Conservation (phyloP, 2,797 vertebrate species). For the Lagodon rhomboides region DNA sequence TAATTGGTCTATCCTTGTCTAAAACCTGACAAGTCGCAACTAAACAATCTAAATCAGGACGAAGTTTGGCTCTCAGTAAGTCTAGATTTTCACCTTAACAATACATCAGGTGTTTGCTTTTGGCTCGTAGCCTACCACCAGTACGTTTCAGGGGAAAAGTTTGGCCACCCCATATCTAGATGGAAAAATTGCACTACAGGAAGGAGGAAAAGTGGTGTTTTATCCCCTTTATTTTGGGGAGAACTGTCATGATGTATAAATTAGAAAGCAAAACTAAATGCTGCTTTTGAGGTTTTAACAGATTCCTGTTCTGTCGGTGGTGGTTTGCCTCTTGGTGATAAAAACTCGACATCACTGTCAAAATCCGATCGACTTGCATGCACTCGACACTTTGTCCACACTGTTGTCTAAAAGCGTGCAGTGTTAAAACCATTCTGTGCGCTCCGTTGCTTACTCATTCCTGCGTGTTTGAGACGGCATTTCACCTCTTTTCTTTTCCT, state of each 20-base stretch:
- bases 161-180: no score
- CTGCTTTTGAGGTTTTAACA: neutral
- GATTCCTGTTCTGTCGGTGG: neutral
- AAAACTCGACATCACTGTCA: conserved; percentile 25
- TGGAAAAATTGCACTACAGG: no score
- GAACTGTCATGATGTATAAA: neutral
- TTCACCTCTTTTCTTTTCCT: conserved; percentile 44
- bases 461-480: conserved; percentile 62
- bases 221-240: no score
- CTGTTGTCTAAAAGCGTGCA: conserved; percentile 9
- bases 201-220: no score
- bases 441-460: conserved; percentile 59
- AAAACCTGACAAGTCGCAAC: no score
- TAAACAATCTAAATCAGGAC: no score
- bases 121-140: no score
- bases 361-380: conserved; percentile 61
- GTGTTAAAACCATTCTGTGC: conserved; percentile 26
- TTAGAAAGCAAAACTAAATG: neutral
- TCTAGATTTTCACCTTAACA: no score
- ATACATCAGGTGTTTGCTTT: no score
- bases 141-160: no score
- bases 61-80: no score
- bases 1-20: no score
- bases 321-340: conserved; percentile 15
- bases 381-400: conserved; percentile 26